Evolutionary conservation across 2,113 vertebrate genomes (phyloP), one percentile per base, ranked within the genome.

Genomic region (Takifugu bimaculatus): DNA sequence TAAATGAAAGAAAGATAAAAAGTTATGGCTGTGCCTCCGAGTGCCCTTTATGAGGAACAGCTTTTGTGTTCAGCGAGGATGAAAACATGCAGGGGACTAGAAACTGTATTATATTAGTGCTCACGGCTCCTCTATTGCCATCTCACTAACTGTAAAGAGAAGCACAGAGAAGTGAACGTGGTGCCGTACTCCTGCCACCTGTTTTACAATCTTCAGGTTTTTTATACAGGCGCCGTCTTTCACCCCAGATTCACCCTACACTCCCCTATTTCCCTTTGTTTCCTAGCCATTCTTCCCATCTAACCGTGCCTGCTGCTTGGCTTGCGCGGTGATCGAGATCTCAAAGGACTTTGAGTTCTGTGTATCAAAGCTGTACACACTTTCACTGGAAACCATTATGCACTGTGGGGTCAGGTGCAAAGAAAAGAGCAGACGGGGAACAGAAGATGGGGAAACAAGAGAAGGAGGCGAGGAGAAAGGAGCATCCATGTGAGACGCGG

Each of bases 361-460:
- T 53, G 72, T 71, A 81, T 85, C 75, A 89, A 83, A 86, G 77
- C 70, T 68, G 56, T 59, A 61, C 70, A 82, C 74, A 77, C 84
- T 82, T 79, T 84, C 76, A 79, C 75, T 78, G 76, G 79, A 77
- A 83, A 48, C 67, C 65, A 84, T 85, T 87, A 79, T 84, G 52
- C 5, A 32, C 49, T 35, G 65, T 28, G 4, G 70, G 85, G 81
- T 82, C 77, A 85, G 63, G 53, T 55, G 67, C 43, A 64, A 57
- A 80, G 63, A 86, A 78, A 73, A 81, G 75, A 86, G 80, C 70
- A 83, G 83, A 74, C 73, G 86, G 78, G 43, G 35, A 72, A 86
- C 60, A 52, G 57, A 76, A 79, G 59, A 62, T 2, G 44, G 51
- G 59, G 77, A 68, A 71, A 65, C 54, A 63, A 42, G 64, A 78